phyloP scores from a whole-genome alignment of 1,140 invertebrate genomes.

The Drosophila trapezifrons region DNA sequence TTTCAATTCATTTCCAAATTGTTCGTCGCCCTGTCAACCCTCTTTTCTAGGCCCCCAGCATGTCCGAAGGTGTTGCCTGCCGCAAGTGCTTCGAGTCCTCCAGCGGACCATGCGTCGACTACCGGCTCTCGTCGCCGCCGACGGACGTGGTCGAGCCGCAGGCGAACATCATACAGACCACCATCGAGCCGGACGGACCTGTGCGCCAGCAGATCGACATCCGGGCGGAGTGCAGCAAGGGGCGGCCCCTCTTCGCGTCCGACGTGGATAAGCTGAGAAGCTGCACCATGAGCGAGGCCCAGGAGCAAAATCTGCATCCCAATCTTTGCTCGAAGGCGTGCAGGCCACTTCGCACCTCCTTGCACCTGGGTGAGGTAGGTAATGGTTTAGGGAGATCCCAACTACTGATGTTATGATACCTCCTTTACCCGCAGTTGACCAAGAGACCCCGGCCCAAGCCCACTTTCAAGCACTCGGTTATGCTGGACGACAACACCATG shows the following conservation, averaged over 20 bases:
- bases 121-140: neutral
- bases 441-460: slow-evolving; percentile 59
- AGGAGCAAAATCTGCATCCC: slow-evolving; percentile 26
- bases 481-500: slow-evolving; percentile 44
- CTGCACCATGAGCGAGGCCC: slow-evolving; percentile 45
- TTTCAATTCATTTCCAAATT: neutral
- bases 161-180: slow-evolving; percentile 4
- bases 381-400: no score
- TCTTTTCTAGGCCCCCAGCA: neutral
- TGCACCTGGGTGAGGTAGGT: slow-evolving; percentile 59
- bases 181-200: slow-evolving; percentile 28
- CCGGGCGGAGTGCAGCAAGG: slow-evolving; percentile 30
- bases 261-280: neutral
- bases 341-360: slow-evolving; percentile 30
- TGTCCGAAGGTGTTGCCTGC: slow-evolving; percentile 53
- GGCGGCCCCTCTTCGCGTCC: neutral
- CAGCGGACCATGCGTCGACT: slow-evolving; percentile 40
- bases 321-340: slow-evolving; percentile 56
- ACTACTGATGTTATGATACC: neutral
- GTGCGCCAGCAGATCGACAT: slow-evolving; percentile 33
- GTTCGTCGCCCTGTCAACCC: neutral
- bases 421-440: slow-evolving; percentile 22
- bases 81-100: slow-evolving; percentile 33
- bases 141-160: neutral
- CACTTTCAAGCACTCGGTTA: slow-evolving; percentile 39